phyloP scores from a whole-genome alignment of 2,797 vertebrate genomes.

The Picus viridis region DNA sequence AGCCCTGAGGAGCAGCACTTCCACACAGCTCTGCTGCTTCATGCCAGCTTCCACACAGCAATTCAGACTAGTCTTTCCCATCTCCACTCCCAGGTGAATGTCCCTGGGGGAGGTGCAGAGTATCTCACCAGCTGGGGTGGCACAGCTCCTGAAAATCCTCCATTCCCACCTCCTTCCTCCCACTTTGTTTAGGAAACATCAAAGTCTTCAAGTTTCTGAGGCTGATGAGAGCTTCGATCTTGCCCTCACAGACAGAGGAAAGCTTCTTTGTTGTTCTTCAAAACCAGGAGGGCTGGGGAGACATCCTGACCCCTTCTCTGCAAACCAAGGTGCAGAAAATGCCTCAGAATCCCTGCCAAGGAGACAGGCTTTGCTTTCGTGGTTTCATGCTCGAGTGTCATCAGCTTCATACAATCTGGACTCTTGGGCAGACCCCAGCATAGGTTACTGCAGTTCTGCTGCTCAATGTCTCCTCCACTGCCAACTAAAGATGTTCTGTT shows the following conservation, averaged over 20 bases:
- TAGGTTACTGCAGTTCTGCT: background rate
- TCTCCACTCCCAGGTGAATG: background rate
- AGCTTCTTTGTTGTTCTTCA: background rate
- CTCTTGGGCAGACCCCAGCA: background rate
- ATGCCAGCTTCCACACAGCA: background rate
- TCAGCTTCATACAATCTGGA: background rate
- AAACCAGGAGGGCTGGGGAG: background rate
- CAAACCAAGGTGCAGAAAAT: background rate
- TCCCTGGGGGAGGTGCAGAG: background rate
- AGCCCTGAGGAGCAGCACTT: background rate
- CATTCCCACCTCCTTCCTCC: background rate
- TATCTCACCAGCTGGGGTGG: background rate
- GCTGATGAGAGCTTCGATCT: background rate
- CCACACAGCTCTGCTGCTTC: background rate
- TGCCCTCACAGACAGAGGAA: background rate
- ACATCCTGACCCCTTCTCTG: slow-evolving; percentile 1
- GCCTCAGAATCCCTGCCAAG: background rate
- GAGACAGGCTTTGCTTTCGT: background rate
- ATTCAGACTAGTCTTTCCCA: background rate
- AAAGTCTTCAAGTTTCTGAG: slow-evolving; percentile 10
- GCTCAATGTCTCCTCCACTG: background rate
- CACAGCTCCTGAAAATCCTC: background rate
- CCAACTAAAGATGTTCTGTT: background rate
- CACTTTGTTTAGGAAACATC: background rate
- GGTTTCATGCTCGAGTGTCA: background rate